These are phyloP conservation scores for Pardalotus punctatus DNA, from an alignment of 2,113 vertebrate species.

Conservation along the genomic window DNA sequence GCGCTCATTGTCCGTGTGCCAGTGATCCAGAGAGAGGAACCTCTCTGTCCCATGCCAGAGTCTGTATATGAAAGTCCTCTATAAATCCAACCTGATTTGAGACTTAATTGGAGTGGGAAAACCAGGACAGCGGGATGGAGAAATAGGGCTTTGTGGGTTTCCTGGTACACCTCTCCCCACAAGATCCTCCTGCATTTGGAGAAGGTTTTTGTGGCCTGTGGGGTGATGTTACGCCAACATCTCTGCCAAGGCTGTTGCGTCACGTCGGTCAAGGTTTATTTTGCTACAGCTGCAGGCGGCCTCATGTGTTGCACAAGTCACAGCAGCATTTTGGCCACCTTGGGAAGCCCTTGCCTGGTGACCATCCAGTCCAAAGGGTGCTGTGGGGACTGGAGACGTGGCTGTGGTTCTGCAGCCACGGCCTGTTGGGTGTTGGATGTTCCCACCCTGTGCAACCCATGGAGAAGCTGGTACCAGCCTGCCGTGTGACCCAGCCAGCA, in stretches of 20 bases:
- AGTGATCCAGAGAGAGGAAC: neutral
- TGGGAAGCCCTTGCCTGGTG: neutral
- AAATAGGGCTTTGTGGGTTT: neutral
- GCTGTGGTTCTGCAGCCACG: neutral
- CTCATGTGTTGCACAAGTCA: neutral
- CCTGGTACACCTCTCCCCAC: neutral
- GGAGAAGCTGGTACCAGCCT: neutral
- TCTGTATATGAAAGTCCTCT: neutral
- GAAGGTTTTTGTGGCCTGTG: neutral
- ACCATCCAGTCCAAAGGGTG: rapidly evolving
- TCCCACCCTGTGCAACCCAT: neutral
- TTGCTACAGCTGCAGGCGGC: neutral
- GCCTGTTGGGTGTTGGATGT: neutral
- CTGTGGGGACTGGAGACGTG: neutral
- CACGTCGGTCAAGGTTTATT: neutral
- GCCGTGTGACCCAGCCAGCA: neutral
- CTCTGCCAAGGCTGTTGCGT: neutral
- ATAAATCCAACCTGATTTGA: neutral
- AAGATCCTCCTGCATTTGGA: neutral
- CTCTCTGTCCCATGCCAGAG: neutral
- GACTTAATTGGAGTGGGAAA: conserved; percentile 14
- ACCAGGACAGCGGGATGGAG: neutral
- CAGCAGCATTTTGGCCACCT: neutral
- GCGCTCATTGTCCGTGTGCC: neutral
- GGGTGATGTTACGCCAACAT: rapidly evolving